Evolutionary conservation across 2,797 vertebrate species (phyloP).

Genomic region (Gorsachius magnificus): DNA sequence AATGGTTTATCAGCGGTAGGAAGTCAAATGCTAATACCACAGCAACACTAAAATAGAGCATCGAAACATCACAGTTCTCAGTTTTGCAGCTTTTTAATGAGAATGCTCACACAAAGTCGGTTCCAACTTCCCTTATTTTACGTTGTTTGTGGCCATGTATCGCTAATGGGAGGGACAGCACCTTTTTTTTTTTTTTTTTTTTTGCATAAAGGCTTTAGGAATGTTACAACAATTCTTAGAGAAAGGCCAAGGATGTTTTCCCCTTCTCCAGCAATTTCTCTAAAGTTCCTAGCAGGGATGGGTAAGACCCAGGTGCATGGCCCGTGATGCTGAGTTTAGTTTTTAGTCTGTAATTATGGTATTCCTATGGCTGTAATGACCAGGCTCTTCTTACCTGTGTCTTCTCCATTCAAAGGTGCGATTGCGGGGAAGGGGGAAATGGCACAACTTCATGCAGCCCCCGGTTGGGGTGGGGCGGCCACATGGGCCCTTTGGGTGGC

Average conservation of each 20-base stretch:
- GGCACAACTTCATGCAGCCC: fast-evolving
- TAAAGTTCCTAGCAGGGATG: background rate
- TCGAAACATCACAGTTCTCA: fast-evolving
- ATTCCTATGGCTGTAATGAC: fast-evolving
- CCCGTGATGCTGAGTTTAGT: fast-evolving
- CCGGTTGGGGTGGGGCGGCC: background rate
- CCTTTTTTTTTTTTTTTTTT: background rate
- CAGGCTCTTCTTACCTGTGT: background rate
- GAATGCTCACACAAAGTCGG: fast-evolving
- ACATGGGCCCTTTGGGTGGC: background rate
- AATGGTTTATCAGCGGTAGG: background rate
- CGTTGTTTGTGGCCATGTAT: fast-evolving
- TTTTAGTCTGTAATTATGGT: fast-evolving
- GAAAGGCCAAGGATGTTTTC: too few species aligned
- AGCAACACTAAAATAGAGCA: fast-evolving
- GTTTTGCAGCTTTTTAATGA: background rate
- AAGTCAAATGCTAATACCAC: background rate
- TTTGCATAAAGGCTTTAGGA: background rate
- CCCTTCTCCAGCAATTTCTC: background rate
- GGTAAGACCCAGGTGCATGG: fast-evolving
- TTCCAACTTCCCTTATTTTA: fast-evolving
- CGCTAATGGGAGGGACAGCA: fast-evolving
- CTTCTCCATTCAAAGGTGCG: fast-evolving
- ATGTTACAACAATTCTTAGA: too few species aligned
- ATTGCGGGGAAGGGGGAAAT: background rate